Percentiles rank a stretch among this genome's conserved stretches.
phyloP scores from a whole-genome alignment of 2,888 invertebrate species.

The Watsonalla binaria region DNA sequence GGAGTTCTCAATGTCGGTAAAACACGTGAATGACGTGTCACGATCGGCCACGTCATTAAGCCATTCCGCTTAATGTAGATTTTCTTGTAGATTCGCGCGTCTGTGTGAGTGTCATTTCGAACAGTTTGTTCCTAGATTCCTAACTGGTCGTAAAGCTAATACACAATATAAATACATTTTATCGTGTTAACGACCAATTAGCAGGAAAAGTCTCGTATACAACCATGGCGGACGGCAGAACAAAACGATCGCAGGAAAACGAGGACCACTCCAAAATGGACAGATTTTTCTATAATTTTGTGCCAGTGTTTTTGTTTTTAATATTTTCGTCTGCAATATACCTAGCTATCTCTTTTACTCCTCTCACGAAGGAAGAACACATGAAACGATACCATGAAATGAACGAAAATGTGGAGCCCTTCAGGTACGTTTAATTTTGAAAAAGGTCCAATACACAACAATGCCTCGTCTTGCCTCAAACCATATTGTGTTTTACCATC shows the following conservation, averaged over 20 bases:
- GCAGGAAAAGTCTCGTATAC: slow-evolving; percentile 23
- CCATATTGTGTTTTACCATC: no score
- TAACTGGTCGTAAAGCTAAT: no score
- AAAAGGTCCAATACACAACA: no score
- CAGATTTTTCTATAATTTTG: slow-evolving; percentile 19
- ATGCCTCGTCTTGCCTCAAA: no score
- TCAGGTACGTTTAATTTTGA: slow-evolving; percentile 23
- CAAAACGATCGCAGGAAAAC: slow-evolving; percentile 24
- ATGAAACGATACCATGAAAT: slow-evolving; percentile 46
- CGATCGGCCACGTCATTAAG: neutral
- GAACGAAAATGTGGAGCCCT: slow-evolving; percentile 57
- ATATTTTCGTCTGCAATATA: slow-evolving; percentile 35
- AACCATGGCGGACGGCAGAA: slow-evolving; percentile 26
- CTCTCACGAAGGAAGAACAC: slow-evolving; percentile 60
- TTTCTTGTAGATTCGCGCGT: no score
- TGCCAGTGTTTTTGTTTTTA: slow-evolving; percentile 27
- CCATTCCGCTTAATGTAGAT: neutral
- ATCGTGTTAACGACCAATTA: slow-evolving; percentile 49
- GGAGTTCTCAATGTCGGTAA: no score
- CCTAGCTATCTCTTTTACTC: slow-evolving; percentile 45
- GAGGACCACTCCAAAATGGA: slow-evolving; percentile 27
- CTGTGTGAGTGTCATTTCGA: no score
- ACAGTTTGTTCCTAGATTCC: no score
- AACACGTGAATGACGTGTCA: neutral
- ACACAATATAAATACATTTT: slow-evolving; percentile 3